Conservation (phyloP, 2,113 vertebrate genomes). For the Mesocricetus auratus region DNA sequence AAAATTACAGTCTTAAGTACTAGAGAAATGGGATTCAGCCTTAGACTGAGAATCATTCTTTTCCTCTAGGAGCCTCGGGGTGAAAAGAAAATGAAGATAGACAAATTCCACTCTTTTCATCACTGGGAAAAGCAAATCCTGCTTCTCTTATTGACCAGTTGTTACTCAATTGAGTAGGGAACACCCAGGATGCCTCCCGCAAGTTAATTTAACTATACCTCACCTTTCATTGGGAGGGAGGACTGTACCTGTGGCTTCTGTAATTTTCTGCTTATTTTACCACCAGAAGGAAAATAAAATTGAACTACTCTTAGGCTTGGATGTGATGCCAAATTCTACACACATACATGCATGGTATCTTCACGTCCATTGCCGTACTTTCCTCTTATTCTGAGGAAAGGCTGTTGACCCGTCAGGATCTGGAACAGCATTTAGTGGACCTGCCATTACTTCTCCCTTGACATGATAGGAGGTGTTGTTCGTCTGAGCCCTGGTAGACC, state of each 20-base stretch:
- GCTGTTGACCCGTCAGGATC: neutral
- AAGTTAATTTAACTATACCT: neutral
- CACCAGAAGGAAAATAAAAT: neutral
- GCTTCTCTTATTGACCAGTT: neutral
- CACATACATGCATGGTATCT: neutral
- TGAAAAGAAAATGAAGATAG: neutral
- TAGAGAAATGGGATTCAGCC: neutral
- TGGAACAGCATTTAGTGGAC: neutral
- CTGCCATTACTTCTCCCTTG: neutral
- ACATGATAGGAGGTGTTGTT: rapidly evolving
- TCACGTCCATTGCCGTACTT: neutral
- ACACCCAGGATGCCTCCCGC: neutral
- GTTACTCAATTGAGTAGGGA: neutral
- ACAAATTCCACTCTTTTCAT: neutral
- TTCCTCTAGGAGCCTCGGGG: neutral
- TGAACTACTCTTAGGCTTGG: neutral
- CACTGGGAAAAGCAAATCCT: neutral
- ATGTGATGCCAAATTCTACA: too few species aligned
- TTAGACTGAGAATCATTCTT: neutral
- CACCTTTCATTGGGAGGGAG: too few species aligned
- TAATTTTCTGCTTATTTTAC: neutral
- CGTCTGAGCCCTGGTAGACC: neutral
- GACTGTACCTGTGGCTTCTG: neutral
- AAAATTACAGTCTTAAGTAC: neutral
- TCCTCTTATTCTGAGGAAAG: neutral